phyloP scores from a whole-genome alignment of 2,113 vertebrate genomes.

The Gorilla gorilla region DNA sequence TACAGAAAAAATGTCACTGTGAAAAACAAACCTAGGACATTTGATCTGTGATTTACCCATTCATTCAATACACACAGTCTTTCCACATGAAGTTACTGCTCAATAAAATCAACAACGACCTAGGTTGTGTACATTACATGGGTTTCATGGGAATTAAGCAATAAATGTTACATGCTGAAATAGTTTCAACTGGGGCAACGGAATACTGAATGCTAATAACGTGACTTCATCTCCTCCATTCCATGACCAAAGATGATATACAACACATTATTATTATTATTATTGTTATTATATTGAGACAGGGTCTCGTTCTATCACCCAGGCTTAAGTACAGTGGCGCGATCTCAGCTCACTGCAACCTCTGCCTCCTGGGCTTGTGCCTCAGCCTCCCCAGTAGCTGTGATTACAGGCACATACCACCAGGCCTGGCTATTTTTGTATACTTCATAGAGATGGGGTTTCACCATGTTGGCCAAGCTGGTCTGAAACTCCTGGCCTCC shows the following conservation, averaged over 20 bases:
- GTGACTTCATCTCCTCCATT: not conserved
- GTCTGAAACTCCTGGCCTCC: no score
- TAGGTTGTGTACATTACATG: fast-evolving
- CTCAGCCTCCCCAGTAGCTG: no score
- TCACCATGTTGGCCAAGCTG: no score
- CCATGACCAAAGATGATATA: not conserved
- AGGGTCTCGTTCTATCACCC: no score
- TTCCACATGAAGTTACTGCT: not conserved
- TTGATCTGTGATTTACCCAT: not conserved
- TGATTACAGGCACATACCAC: no score
- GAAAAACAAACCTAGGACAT: not conserved
- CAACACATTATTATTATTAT: not conserved
- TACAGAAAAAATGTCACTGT: not conserved
- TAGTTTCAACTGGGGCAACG: not conserved
- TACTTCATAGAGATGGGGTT: no score
- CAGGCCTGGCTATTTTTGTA: no score
- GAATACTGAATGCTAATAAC: not conserved
- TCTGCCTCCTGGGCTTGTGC: no score
- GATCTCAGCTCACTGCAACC: no score
- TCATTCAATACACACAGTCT: not conserved
- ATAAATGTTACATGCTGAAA: not conserved
- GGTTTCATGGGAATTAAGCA: not conserved
- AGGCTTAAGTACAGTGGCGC: no score
- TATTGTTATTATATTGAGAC: no score
- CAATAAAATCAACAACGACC: not conserved